A percentile compares a stretch with the other conserved stretches of the same genome.
phyloP scores from a whole-genome alignment of 35 echinoderm and acorn worm species.

The Heliocidaris erythrogramma region DNA sequence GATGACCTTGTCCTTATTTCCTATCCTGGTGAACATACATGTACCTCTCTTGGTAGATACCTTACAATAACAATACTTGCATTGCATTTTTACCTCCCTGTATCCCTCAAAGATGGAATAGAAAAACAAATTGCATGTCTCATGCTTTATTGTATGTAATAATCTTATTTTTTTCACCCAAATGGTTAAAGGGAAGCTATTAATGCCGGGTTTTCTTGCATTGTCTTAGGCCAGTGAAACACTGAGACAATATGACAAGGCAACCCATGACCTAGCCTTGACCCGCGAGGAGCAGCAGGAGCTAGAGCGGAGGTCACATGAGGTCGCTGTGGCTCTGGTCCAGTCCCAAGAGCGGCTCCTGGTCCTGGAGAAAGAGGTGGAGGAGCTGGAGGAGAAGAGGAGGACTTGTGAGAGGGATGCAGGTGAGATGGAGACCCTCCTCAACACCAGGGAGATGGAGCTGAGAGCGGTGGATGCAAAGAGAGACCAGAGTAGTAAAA shows the following conservation, averaged over 20 bases:
- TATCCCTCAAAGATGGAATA: too few relatives aligned
- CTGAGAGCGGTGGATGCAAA: slow-evolving; percentile 72
- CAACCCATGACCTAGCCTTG: slow-evolving; percentile 45
- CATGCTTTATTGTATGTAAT: background rate
- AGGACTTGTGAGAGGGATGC: slow-evolving; percentile 32
- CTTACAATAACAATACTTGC: too few relatives aligned
- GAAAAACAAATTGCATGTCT: too few relatives aligned
- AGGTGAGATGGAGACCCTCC: slow-evolving; percentile 45
- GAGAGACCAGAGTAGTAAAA: slow-evolving; percentile 46
- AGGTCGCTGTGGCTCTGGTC: slow-evolving; percentile 61
- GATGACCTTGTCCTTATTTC: too few relatives aligned
- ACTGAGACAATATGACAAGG: slow-evolving; percentile 62
- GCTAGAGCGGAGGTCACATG: slow-evolving; percentile 69
- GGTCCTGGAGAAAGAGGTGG: slow-evolving; percentile 57
- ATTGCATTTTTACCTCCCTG: too few relatives aligned
- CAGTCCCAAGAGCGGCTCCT: slow-evolving; percentile 63
- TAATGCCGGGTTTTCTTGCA: background rate
- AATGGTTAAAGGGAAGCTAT: background rate
- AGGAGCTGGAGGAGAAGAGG: slow-evolving; percentile 54
- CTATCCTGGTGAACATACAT: too few relatives aligned
- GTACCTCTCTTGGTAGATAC: too few relatives aligned
- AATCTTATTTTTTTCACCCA: background rate
- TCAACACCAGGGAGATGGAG: slow-evolving; percentile 61
- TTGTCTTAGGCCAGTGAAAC: slow-evolving; percentile 63
- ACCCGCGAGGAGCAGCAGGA: slow-evolving; percentile 66